Evolutionary conservation across 1,140 invertebrate genomes (phyloP).

Genomic region (Halesus radiatus): DNA sequence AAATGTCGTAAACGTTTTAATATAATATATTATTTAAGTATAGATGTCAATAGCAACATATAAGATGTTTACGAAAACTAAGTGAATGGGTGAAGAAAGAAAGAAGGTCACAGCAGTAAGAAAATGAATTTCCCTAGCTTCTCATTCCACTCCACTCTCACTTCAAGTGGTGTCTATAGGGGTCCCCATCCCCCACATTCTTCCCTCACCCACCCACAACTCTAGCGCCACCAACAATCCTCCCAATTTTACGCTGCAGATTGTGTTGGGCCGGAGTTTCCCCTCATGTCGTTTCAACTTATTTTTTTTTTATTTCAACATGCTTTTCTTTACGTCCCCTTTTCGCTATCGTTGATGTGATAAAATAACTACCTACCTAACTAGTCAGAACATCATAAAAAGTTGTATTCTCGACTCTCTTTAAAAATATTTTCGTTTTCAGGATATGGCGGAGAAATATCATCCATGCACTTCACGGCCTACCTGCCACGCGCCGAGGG

Average conservation of each 20-base stretch:
- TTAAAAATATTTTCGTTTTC: slow-evolving; percentile 39
- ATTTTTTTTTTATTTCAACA: slow-evolving; percentile 12
- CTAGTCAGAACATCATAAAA: background rate
- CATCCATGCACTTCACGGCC: slow-evolving; percentile 75
- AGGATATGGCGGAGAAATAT: slow-evolving; percentile 75
- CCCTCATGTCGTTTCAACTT: slow-evolving; percentile 25
- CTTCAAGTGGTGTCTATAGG: slow-evolving; percentile 2
- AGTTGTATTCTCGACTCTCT: background rate
- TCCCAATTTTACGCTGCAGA: slow-evolving; percentile 18
- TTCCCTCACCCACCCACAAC: background rate
- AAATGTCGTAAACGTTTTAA: too few relatives aligned
- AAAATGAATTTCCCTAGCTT: slow-evolving; percentile 13
- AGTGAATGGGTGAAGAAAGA: background rate
- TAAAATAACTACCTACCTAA: background rate
- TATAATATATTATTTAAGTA: too few relatives aligned
- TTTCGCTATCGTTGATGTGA: background rate
- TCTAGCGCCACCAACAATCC: too few relatives aligned
- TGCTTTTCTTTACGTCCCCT: slow-evolving; percentile 22
- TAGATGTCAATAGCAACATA: too few relatives aligned
- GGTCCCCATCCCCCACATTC: background rate
- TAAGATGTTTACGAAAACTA: slow-evolving; percentile 18
- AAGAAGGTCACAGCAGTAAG: slow-evolving; percentile 13
- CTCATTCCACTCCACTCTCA: slow-evolving; percentile 17
- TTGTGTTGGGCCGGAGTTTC: slow-evolving; percentile 25
- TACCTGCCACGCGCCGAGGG: slow-evolving; percentile 70